phyloP scores from a whole-genome alignment of 1,140 invertebrate genomes.

The Schlechtendalia chinensis region DNA sequence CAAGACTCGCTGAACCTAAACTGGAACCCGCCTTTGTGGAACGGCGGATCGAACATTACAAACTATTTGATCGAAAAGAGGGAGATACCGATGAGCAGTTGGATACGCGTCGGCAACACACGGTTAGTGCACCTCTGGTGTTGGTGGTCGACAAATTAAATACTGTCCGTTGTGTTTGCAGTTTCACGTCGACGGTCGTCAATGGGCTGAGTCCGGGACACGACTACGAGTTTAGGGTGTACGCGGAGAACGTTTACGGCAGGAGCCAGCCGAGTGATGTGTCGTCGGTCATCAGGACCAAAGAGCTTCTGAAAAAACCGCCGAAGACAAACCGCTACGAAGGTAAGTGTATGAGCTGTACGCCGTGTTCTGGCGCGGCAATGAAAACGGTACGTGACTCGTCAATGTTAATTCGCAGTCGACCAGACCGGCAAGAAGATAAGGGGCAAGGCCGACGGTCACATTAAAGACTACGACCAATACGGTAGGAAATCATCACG shows the following conservation, averaged over 20 bases:
- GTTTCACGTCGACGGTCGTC: constrained; percentile 88
- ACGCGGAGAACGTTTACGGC: constrained; percentile 95
- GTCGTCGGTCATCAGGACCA: constrained; percentile 77
- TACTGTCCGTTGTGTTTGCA: constrained; percentile 47
- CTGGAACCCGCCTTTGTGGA: constrained; percentile 91
- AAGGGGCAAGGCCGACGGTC: constrained; percentile 83
- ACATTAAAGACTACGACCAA: constrained; percentile 93
- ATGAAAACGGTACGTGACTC: neutral
- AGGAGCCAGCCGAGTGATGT: constrained; percentile 87
- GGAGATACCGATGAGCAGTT: constrained; percentile 87
- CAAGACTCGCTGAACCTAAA: constrained; percentile 81
- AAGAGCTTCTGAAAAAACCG: constrained; percentile 76
- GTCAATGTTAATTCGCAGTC: no score
- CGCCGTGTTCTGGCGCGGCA: no score
- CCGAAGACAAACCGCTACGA: constrained; percentile 75
- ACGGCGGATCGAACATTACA: constrained; percentile 92
- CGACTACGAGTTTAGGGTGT: constrained; percentile 95
- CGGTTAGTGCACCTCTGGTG: no score
- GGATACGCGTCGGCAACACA: constrained; percentile 93
- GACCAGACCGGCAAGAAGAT: constrained; percentile 92
- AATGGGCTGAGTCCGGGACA: constrained; percentile 83
- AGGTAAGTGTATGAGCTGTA: no score
- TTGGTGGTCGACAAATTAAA: no score
- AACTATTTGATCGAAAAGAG: constrained; percentile 93
- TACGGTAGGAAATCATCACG: constrained; percentile 66